phyloP scores from a whole-genome alignment of 2,797 vertebrate species.

The Novumbra hubbsi region DNA sequence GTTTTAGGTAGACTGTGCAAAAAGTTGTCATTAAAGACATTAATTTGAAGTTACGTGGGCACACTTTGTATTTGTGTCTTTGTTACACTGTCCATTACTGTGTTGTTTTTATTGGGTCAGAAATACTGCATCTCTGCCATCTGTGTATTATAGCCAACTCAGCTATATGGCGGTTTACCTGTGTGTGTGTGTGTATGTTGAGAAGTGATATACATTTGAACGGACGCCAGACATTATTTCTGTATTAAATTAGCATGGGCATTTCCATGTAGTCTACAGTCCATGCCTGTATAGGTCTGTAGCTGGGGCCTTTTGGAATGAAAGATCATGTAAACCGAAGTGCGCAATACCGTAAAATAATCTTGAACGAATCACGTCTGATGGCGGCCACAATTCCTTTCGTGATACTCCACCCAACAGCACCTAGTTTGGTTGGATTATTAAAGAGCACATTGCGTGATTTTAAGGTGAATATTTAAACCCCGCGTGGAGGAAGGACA shows the following conservation, averaged over 20 bases:
- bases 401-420: background rate
- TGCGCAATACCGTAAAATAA: background rate
- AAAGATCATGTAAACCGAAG: background rate
- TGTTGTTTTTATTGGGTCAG: background rate
- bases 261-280: background rate
- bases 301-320: background rate
- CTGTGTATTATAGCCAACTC: background rate
- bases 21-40: background rate
- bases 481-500: conserved; percentile 58
- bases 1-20: background rate
- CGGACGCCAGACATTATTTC: background rate
- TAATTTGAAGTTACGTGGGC: background rate
- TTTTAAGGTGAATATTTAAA: conserved; percentile 75
- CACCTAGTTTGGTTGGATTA: background rate
- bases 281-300: background rate
- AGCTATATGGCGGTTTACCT: too few species aligned
- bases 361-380: background rate
- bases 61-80: too few species aligned
- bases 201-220: background rate
- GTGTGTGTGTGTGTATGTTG: conserved; percentile 1
- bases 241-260: background rate
- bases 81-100: background rate
- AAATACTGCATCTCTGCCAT: conserved; percentile 29
- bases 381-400: background rate
- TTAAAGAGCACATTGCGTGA: conserved; percentile 62